Evolutionary conservation across 1,140 invertebrate genomes (phyloP).

Genomic region (Bombus confusus): DNA sequence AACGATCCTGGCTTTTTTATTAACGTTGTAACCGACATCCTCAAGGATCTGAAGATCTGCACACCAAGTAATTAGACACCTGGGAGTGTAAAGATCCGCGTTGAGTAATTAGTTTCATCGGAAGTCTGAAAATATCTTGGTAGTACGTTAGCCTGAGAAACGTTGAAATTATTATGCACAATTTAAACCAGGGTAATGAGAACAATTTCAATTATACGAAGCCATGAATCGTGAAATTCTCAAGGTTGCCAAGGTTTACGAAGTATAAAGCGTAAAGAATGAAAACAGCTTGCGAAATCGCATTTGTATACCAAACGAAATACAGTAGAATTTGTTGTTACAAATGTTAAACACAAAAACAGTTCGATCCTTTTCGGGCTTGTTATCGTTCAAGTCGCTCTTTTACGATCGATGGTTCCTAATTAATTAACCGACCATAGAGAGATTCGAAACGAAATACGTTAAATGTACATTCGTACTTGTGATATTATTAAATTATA

Average conservation of each 20-base stretch:
- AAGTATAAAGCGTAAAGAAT: not conserved
- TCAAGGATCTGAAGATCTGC: not conserved
- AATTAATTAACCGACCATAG: not conserved
- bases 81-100: not conserved
- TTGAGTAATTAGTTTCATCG: slow-evolving; percentile 23
- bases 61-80: not conserved
- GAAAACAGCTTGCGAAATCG: too few relatives aligned
- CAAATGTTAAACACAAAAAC: not conserved
- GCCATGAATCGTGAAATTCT: not conserved
- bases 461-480: not conserved
- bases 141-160: not conserved
- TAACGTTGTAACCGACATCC: not conserved
- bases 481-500: not conserved
- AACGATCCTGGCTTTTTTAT: not conserved
- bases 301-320: not conserved
- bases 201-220: not conserved
- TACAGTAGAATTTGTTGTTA: not conserved
- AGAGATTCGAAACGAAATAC: not conserved
- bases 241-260: not conserved
- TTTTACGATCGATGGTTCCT: not conserved
- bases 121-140: not conserved
- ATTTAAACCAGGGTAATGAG: not conserved
- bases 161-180: slow-evolving; percentile 4
- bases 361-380: not conserved
- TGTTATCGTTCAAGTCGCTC: not conserved